Evolutionary conservation across 2,888 invertebrate species (phyloP).

Genomic region (Trichopria drosophilae): DNA sequence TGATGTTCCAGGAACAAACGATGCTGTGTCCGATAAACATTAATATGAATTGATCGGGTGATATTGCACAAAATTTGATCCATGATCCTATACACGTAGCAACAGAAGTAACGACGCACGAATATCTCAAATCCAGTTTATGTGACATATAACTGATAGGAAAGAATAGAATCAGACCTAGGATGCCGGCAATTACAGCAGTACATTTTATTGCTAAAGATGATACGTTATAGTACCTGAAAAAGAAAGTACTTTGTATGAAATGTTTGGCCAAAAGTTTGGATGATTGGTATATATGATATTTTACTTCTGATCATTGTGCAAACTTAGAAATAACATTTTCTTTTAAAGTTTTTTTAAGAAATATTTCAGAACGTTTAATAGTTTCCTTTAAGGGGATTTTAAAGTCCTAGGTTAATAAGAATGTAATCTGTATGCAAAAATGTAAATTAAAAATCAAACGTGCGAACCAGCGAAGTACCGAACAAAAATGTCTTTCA

Average conservation of each 20-base stretch:
- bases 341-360: no score
- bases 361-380: no score
- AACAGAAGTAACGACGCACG: conserved; percentile 28
- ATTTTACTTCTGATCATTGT: no score
- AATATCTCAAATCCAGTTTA: conserved; percentile 28
- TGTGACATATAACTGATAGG: conserved; percentile 30
- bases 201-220: conserved; percentile 30
- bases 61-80: conserved; percentile 31
- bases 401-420: no score
- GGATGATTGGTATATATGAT: no score
- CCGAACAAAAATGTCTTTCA: no score
- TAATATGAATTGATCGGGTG: conserved; percentile 23
- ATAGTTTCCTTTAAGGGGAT: no score
- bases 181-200: conserved; percentile 27
- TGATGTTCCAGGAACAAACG: conserved; percentile 29
- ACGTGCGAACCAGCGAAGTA: no score
- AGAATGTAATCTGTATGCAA: no score
- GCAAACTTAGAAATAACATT: no score
- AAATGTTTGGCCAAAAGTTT: no score
- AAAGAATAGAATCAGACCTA: conserved; percentile 24
- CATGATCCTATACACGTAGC: conserved; percentile 33
- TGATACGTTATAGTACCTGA: conserved; percentile 31
- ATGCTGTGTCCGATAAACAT: conserved; percentile 32
- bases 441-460: no score
- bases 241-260: conserved; percentile 8